A percentile compares a stretch with the other conserved stretches of the same genome.
Conservation (phyloP, 2,113 vertebrate species). For the Dasyornis broadbenti region DNA sequence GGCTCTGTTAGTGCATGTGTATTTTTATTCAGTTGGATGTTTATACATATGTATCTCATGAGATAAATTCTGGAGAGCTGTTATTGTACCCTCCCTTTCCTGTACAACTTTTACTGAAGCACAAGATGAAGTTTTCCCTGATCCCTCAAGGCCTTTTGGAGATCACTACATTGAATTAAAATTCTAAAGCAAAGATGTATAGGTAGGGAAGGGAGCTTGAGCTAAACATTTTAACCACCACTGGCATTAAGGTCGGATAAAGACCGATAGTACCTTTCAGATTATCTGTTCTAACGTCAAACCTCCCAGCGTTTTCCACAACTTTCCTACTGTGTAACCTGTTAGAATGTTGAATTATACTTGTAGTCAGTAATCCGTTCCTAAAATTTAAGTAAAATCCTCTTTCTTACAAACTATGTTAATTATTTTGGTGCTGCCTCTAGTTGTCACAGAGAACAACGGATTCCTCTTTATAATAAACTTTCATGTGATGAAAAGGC, state of each 20-base stretch:
- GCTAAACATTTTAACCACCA: not conserved
- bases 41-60: constrained; percentile 32
- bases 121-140: not conserved
- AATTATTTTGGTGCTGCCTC: not conserved
- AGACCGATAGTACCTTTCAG: not conserved
- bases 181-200: not conserved
- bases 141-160: not conserved
- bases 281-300: not conserved
- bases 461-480: not conserved
- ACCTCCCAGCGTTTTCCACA: not conserved
- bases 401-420: not conserved
- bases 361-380: not conserved
- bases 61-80: constrained; percentile 40
- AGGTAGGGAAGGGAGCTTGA: not conserved
- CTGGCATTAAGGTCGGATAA: not conserved
- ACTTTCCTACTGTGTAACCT: not conserved
- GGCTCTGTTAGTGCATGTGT: not conserved
- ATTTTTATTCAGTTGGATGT: constrained; percentile 38
- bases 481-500: not conserved
- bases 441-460: not conserved
- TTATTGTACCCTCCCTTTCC: constrained; percentile 52
- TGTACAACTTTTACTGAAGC: constrained; percentile 13
- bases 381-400: not conserved
- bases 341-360: not conserved
- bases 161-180: not conserved